Evolutionary conservation across 1,140 invertebrate species (phyloP), one percentile per base, ranked within the genome.

Genomic region (Cyclina sinensis): DNA sequence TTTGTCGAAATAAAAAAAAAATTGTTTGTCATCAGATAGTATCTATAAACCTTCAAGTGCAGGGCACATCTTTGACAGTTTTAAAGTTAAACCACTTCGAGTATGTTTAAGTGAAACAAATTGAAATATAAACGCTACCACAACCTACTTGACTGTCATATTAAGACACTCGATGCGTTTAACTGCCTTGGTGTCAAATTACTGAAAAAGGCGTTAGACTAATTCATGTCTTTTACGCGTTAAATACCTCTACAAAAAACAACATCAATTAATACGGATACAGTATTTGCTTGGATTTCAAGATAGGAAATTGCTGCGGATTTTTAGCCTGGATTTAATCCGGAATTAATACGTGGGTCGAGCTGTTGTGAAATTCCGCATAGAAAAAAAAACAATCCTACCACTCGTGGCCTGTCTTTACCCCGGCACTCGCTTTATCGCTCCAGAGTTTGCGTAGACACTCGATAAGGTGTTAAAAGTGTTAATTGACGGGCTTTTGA

Each of bases 401-500:
- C 57, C 24, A 4, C n/a, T 62, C 24, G 57, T 9, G 27, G 9
- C 24, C 9, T 27, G 57, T 18, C 24, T 39, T 43, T 73, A 73
- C 68, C 70, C 39, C 24, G 27, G n/a, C 1, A 1, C 39, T 79
- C 4, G 48, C 30, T 79, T 79, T 79, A 79, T 79, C 76, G 76
- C 43, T 39, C 3, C 48, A 57, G 57, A 43, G 80, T 83, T 83
- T 65, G 43, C 57, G 43, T 12, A 48, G 62, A 39, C 57, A 68
- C 59, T 83, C 39, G 80, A 83, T 48, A 83, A 68, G 59, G 57
- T 43, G 80, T 83, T 83, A 83, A 83, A 83, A 62, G 59, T 62
- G 59, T 83, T 83, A 83, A 83, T 83, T 83, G 80, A 83, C 80
- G 30, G 39, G 57, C 57, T 59, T 62, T 83, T 62, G 80, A 65